Evolutionary conservation across 2,797 vertebrate genomes (phyloP), one percentile per base, ranked within the genome.

Genomic region (Lagocephalus sceleratus): DNA sequence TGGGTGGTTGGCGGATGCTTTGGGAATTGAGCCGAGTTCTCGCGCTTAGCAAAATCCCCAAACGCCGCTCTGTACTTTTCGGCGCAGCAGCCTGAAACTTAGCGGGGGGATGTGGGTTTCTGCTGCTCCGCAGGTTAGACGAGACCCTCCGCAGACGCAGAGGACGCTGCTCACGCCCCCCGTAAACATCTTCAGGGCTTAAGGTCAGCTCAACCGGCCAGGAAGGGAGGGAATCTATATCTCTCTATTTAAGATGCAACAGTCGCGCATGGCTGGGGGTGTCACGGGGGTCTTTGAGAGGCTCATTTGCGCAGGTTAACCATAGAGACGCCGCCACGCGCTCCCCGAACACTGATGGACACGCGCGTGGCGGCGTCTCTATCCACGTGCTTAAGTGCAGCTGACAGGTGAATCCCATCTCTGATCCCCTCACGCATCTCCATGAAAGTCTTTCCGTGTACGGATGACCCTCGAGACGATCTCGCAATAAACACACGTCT

Each of bases 361-460:
- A n/a, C n/a, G n/a, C n/a, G n/a, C 25, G 8, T 25, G 1, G 25
- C 25, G 25, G 25, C 26, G 26, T 29, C 26, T 29, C 7, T 11
- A 29, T 29, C 65, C 39, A 51, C 65, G 29, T 44, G 58, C 80
- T 79, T 81, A 84, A 81, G 66, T 60, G 45, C 72, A 73, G 79
- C 42, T 86, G 83, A 85, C 84, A 75, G 78, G 71, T 85, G 75
- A 85, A 85, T 83, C 83, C 83, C 81, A 78, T 11, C 29, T 79
- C 75, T 76, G 61, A 58, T 68, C 66, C 75, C 78, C 58, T 71
- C 61, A 61, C 14, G 41, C 63, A 66, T 77, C 66, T 62, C 54
- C 1, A 16, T 71, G 60, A 79, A 79, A 85, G 75, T 74, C 54
- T 64, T 77, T 76, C 69, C 47, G 62, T 68, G 76, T 69, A 61